phyloP scores from a whole-genome alignment of 35 echinoderm and acorn worm species.

The Holothuria glaberrima region DNA sequence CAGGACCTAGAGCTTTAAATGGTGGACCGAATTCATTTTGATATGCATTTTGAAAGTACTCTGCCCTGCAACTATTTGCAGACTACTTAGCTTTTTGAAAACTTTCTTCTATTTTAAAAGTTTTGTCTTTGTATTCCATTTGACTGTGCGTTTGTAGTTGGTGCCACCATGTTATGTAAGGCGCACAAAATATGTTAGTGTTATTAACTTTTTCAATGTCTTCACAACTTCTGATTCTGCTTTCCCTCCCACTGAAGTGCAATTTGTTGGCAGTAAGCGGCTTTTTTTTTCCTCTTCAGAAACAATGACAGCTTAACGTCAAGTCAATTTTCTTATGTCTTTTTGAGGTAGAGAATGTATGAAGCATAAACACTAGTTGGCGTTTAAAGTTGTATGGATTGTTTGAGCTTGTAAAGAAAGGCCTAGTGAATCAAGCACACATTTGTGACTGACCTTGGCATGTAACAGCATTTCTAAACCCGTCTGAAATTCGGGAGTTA shows the following conservation, averaged over 20 bases:
- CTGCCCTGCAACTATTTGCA: slow-evolving; percentile 10
- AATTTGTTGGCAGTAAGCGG: slow-evolving; percentile 69
- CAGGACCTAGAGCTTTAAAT: background rate
- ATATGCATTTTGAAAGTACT: slow-evolving; percentile 46
- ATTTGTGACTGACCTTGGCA: slow-evolving; percentile 21
- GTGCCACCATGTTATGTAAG: slow-evolving; percentile 48
- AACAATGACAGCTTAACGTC: slow-evolving; percentile 37
- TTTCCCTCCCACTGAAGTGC: slow-evolving; percentile 71
- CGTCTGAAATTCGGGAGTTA: slow-evolving; percentile 47
- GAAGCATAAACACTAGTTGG: slow-evolving; percentile 44
- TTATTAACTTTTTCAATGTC: slow-evolving; percentile 61
- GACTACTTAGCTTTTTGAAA: slow-evolving; percentile 14
- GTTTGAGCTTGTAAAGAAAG: slow-evolving; percentile 24
- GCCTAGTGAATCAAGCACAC: slow-evolving; percentile 6
- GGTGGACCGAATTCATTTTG: slow-evolving; percentile 8
- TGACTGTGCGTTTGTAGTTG: slow-evolving; percentile 41
- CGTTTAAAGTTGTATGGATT: slow-evolving; percentile 43
- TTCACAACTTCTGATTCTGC: slow-evolving; percentile 63
- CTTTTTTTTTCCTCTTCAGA: slow-evolving; percentile 56
- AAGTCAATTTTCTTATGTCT: slow-evolving; percentile 21
- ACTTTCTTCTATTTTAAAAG: slow-evolving; percentile 33
- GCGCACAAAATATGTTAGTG: slow-evolving; percentile 53
- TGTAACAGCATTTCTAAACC: slow-evolving; percentile 32
- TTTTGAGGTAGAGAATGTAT: slow-evolving; percentile 4
- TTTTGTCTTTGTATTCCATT: slow-evolving; percentile 64